Conservation (phyloP, 2,888 invertebrate genomes). For the Germaria angustata region DNA sequence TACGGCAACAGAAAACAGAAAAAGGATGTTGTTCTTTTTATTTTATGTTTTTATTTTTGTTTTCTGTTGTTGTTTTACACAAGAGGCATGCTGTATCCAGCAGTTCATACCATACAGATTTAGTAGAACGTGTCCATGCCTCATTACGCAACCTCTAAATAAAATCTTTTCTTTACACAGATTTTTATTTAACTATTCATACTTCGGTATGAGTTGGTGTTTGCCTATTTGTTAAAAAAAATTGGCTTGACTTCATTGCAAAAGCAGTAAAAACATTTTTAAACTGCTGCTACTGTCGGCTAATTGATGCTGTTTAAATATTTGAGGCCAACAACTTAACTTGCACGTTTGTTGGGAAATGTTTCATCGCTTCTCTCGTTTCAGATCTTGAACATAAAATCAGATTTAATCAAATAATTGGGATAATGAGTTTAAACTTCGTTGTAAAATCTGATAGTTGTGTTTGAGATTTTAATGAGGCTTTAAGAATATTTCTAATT, state of each 20-base stretch:
- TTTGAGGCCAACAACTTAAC: neutral
- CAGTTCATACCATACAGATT: constrained; percentile 25
- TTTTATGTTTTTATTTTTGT: neutral
- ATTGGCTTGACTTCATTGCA: constrained; percentile 34
- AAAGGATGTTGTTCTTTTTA: constrained; percentile 38
- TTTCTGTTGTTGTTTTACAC: neutral
- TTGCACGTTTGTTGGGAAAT: neutral
- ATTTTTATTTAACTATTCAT: constrained; percentile 6
- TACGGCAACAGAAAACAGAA: neutral
- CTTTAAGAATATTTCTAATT: too few relatives aligned
- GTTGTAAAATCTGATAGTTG: neutral
- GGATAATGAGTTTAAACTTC: constrained; percentile 39
- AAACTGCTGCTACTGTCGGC: constrained; percentile 2
- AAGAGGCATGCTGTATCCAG: constrained; percentile 48
- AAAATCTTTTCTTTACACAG: constrained; percentile 1
- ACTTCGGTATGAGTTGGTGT: neutral
- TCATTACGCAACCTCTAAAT: constrained; percentile 55
- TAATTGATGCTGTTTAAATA: constrained; percentile 31
- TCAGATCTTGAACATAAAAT: too few relatives aligned
- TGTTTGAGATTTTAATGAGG: constrained; percentile 8
- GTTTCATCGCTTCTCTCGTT: too few relatives aligned
- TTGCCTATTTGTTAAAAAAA: constrained; percentile 21
- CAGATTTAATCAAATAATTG: constrained; percentile 44
- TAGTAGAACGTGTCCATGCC: constrained; percentile 59
- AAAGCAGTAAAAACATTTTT: constrained; percentile 27